Evolutionary conservation across 1,140 invertebrate genomes (phyloP).

Genomic region (Pseudomyrmex sp.): DNA sequence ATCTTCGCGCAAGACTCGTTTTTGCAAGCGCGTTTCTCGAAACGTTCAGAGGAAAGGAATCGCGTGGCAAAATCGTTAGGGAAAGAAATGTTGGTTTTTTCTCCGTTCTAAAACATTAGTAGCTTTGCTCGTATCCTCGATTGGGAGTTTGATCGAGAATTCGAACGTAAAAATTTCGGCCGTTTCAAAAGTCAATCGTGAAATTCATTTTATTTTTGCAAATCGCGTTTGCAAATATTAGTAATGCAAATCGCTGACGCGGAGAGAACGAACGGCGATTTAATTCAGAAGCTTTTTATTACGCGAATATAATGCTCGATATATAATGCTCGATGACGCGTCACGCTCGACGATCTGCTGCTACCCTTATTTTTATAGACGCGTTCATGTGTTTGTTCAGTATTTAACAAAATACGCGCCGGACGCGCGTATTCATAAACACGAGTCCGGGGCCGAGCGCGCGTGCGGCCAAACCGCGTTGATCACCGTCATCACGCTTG

Average conservation of each 20-base stretch:
- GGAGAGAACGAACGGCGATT: constrained; percentile 3
- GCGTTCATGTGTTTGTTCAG: constrained; percentile 31
- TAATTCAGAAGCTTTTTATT: constrained; percentile 19
- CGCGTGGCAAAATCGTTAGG: no score
- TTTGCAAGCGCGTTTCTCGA: no score
- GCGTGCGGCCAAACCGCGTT: constrained; percentile 23
- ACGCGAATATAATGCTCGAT: constrained; percentile 13
- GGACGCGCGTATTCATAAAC: constrained; percentile 48
- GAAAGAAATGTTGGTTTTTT: no score
- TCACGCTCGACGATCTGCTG: constrained; percentile 7
- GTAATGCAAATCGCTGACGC: not conserved
- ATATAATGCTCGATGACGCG: constrained; percentile 11
- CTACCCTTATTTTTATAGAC: constrained; percentile 39
- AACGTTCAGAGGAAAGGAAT: no score
- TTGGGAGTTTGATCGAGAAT: not conserved
- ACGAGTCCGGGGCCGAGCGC: constrained; percentile 10
- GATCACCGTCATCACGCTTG: constrained; percentile 56
- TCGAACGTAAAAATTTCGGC: not conserved
- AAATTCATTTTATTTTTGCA: constrained; percentile 10
- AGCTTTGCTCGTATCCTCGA: no score
- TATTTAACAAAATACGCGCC: constrained; percentile 53
- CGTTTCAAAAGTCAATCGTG: not conserved
- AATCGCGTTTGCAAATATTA: not conserved
- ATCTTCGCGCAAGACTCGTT: no score
- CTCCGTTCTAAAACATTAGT: no score